These are phyloP conservation scores for Nasonia vitripennis DNA, from an alignment of 1,140 invertebrate genomes.

Conservation along the genomic window DNA sequence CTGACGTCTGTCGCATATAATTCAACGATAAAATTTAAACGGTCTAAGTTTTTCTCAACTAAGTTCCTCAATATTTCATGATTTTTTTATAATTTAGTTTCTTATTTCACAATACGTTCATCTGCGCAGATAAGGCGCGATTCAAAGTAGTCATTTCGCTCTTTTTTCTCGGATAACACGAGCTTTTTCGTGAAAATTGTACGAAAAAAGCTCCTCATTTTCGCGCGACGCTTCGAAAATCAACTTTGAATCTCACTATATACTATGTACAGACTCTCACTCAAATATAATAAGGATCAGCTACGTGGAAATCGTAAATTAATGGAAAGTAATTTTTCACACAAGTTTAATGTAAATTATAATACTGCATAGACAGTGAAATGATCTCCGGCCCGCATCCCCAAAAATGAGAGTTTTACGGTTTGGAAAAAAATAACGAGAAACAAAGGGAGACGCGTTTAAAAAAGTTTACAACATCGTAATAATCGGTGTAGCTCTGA, in stretches of 20 bases:
- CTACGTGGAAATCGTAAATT: not conserved
- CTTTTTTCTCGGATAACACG: not conserved
- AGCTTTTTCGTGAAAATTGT: not conserved
- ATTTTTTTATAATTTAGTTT: not conserved
- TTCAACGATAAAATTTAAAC: conserved; percentile 17
- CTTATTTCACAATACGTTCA: not conserved
- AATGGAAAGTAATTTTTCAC: not conserved
- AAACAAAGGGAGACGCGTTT: not conserved
- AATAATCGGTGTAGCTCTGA: conserved; percentile 18
- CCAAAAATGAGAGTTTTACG: not conserved
- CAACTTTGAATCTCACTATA: not conserved
- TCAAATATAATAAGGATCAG: not conserved
- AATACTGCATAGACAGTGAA: not conserved
- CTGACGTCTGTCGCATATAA: not conserved
- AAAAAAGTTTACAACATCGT: conserved; percentile 30
- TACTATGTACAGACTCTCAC: not conserved
- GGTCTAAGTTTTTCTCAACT: too few species aligned
- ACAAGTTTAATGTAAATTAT: not conserved
- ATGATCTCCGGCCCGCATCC: not conserved
- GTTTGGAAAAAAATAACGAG: not conserved
- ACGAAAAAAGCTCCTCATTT: not conserved
- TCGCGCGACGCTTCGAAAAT: not conserved
- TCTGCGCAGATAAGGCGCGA: not conserved
- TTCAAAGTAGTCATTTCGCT: not conserved
- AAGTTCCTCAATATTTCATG: too few species aligned